These are phyloP conservation scores for Leptopilina myrica DNA, from an alignment of 2,888 invertebrate genomes.

Conservation along the genomic window DNA sequence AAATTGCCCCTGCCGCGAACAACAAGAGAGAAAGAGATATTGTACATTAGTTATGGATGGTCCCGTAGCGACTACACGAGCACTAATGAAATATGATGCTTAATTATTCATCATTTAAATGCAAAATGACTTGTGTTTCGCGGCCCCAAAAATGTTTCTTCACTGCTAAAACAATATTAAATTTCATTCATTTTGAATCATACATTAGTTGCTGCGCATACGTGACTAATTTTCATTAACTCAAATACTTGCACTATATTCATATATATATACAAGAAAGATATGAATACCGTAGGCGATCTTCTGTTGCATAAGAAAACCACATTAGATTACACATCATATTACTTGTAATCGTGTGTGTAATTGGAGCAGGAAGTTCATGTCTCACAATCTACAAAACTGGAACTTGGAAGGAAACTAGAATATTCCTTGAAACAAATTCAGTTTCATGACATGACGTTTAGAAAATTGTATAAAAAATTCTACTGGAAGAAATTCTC, in stretches of 20 bases:
- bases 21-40: conserved; percentile 30
- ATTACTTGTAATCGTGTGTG: not conserved
- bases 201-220: not conserved
- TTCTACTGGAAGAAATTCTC: too few relatives aligned
- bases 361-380: conserved; percentile 11
- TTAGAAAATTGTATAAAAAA: too few relatives aligned
- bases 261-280: too few relatives aligned
- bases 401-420: not conserved
- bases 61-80: conserved; percentile 63
- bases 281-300: not conserved
- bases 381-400: not conserved
- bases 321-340: not conserved
- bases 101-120: conserved; percentile 69
- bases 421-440: not conserved
- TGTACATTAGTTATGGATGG: conserved; percentile 66
- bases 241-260: not conserved
- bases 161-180: not conserved
- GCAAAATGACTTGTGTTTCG: conserved; percentile 12
- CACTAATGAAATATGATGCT: conserved; percentile 69
- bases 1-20: conserved; percentile 47
- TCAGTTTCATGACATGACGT: too few relatives aligned
- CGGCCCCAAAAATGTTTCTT: not conserved
- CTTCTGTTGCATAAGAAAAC: not conserved
- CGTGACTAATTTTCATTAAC: too few relatives aligned
- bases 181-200: not conserved